Evolutionary conservation across 2,888 invertebrate genomes (phyloP).

Genomic region (Hemithea aestivaria): DNA sequence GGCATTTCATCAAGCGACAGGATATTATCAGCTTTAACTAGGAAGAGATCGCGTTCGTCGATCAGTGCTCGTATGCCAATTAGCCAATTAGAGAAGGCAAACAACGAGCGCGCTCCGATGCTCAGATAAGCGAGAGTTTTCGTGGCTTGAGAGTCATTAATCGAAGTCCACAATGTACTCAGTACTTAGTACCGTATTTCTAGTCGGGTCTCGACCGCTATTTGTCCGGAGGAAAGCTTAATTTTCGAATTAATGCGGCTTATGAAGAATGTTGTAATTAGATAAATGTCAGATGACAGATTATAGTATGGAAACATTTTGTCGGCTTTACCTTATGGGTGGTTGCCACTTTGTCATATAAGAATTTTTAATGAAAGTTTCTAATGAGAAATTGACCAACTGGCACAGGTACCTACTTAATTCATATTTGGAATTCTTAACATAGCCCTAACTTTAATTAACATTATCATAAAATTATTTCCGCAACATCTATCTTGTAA

Average conservation of each 20-base stretch:
- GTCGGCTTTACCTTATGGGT: slow-evolving; percentile 37
- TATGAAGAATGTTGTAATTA: slow-evolving; percentile 48
- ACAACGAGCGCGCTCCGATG: slow-evolving; percentile 40
- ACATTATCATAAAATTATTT: no score
- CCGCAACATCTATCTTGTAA: no score
- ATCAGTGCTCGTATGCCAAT: slow-evolving; percentile 72
- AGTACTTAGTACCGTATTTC: slow-evolving; percentile 18
- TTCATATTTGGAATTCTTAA: no score
- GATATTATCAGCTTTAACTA: slow-evolving; percentile 60
- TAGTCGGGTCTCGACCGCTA: slow-evolving; percentile 36
- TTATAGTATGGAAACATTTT: slow-evolving; percentile 47
- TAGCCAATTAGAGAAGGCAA: slow-evolving; percentile 75
- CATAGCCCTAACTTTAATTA: no score
- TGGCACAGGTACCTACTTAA: no score
- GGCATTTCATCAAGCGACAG: slow-evolving; percentile 67
- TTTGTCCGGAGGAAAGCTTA: slow-evolving; percentile 34
- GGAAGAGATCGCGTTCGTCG: slow-evolving; percentile 68
- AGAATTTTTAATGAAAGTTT: no score
- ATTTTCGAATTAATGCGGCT: slow-evolving; percentile 45
- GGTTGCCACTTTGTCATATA: slow-evolving; percentile 13
- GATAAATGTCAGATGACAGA: slow-evolving; percentile 49
- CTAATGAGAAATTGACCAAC: not conserved
- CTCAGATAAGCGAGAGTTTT: slow-evolving; percentile 35
- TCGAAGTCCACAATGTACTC: slow-evolving; percentile 23
- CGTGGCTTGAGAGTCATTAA: slow-evolving; percentile 34